Percentiles rank a stretch among this genome's conserved stretches.
These are phyloP conservation scores for Tarsius wallacei DNA, from an alignment of 2,797 vertebrate species.

Conservation along the genomic window DNA sequence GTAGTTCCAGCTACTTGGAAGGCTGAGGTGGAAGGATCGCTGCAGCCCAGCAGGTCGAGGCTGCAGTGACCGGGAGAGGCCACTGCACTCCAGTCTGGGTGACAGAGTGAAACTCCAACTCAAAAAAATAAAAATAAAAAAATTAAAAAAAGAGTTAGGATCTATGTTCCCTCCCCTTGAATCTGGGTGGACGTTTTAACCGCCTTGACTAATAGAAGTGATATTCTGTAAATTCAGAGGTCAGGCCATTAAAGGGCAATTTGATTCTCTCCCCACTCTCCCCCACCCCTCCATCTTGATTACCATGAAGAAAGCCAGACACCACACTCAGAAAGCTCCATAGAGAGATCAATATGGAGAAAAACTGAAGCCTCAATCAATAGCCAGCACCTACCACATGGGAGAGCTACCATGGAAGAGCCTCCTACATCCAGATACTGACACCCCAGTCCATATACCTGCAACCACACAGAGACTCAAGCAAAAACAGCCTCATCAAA, in stretches of 20 bases:
- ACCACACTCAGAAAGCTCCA: not conserved
- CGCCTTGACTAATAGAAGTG: not conserved
- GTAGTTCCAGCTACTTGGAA: no score
- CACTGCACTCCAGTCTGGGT: no score
- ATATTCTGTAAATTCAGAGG: not conserved
- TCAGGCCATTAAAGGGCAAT: not conserved
- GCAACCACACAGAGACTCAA: not conserved
- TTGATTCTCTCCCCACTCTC: not conserved
- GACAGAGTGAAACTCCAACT: no score
- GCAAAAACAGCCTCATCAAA: not conserved
- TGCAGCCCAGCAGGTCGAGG: no score
- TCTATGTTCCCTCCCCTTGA: no score
- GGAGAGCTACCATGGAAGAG: not conserved
- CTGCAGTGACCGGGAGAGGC: no score
- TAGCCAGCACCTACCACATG: not conserved
- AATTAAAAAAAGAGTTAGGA: no score
- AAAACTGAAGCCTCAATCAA: not conserved
- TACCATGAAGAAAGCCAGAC: not conserved
- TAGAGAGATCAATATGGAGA: not conserved
- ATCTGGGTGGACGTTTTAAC: not conserved
- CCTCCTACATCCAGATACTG: not conserved
- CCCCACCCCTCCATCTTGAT: not conserved
- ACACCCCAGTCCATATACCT: not conserved
- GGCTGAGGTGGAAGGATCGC: no score
- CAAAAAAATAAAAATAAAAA: no score